These are phyloP conservation scores for Rhynchomys soricoides DNA, from an alignment of 2,113 vertebrate genomes.

Conservation along the genomic window DNA sequence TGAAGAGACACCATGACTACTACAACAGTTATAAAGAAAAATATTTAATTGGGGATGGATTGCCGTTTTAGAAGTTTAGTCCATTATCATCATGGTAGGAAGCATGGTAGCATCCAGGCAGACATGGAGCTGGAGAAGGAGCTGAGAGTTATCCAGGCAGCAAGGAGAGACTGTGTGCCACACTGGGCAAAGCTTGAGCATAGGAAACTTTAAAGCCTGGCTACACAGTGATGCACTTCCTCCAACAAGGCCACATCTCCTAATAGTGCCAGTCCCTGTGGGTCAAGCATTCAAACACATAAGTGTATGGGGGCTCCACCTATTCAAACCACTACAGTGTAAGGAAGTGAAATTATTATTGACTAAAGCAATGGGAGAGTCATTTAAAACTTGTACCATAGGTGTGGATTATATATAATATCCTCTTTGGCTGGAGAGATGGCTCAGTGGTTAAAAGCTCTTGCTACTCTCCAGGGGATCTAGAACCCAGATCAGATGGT, in stretches of 20 bases:
- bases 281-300: neutral
- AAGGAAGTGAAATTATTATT: neutral
- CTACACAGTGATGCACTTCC: neutral
- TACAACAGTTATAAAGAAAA: neutral
- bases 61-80: neutral
- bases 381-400: neutral
- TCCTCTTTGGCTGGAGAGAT: neutral
- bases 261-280: neutral
- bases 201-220: neutral
- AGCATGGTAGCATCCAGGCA: neutral
- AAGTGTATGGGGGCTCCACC: neutral
- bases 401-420: neutral
- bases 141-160: neutral
- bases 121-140: neutral
- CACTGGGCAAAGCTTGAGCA: neutral
- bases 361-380: neutral
- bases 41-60: neutral
- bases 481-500: neutral
- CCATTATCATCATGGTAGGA: neutral
- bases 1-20: neutral
- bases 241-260: neutral
- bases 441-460: neutral
- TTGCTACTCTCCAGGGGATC: neutral
- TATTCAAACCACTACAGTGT: neutral
- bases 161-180: neutral